phyloP scores from a whole-genome alignment of 1,140 invertebrate species.

The Drosophila virilis region DNA sequence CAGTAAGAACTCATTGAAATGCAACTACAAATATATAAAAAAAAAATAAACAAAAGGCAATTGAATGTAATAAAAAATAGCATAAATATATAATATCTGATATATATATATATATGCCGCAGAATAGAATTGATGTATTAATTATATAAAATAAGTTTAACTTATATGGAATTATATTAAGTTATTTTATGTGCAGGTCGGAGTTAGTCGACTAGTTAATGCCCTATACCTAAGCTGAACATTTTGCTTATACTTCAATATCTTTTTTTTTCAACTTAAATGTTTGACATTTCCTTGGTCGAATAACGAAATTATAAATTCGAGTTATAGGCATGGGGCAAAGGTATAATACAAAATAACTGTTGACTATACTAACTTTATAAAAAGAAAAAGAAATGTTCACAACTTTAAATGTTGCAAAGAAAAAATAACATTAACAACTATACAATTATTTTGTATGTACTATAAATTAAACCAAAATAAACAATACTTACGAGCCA shows the following conservation, averaged over 20 bases:
- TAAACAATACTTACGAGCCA: conserved; percentile 16
- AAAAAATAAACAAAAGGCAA: neutral
- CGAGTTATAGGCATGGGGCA: conserved; percentile 4
- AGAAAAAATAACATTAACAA: neutral
- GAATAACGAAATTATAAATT: neutral
- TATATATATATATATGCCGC: conserved; percentile 18
- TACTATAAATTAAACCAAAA: conserved; percentile 34
- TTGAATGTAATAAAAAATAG: neutral
- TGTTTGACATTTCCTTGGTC: neutral
- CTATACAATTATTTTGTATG: conserved; percentile 55
- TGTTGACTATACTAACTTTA: conserved; percentile 14
- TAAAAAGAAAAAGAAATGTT: conserved; percentile 30
- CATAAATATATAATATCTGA: conserved; percentile 2
- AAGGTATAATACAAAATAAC: neutral
- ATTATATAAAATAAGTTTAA: conserved; percentile 32
- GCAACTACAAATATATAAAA: neutral
- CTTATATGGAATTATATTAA: conserved; percentile 25
- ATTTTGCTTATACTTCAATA: neutral
- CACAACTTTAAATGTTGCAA: conserved; percentile 37
- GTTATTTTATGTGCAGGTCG: conserved; percentile 27
- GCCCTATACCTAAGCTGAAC: conserved; percentile 8
- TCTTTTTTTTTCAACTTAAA: neutral
- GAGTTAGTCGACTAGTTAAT: conserved; percentile 17
- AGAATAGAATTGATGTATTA: conserved; percentile 43
- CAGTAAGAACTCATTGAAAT: conserved; percentile 27